These are phyloP conservation scores for Picathartes gymnocephalus DNA, from an alignment of 2,113 vertebrate genomes.

Conservation along the genomic window DNA sequence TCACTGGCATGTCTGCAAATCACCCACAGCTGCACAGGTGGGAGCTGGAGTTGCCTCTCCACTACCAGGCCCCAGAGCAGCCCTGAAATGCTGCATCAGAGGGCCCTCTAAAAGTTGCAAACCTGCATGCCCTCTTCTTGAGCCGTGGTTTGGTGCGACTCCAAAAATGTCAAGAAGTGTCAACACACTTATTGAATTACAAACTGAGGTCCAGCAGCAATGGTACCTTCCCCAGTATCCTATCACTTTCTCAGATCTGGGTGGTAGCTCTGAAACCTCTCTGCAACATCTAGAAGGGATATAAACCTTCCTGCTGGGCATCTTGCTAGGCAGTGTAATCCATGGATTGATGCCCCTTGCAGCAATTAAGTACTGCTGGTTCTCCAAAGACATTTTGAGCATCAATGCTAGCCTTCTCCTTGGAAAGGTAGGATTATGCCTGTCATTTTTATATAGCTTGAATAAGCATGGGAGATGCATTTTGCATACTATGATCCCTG, in stretches of 20 bases:
- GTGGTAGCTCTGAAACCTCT: background rate
- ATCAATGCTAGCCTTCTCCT: background rate
- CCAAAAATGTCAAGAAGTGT: background rate
- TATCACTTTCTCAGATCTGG: background rate
- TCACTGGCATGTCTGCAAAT: background rate
- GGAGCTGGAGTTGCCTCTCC: background rate
- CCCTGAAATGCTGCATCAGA: background rate
- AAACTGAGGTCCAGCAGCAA: background rate
- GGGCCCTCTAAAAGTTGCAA: background rate
- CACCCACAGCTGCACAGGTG: background rate
- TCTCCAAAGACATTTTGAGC: background rate
- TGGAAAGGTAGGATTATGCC: background rate
- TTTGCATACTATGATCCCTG: background rate
- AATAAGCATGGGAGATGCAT: background rate
- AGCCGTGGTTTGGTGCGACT: background rate
- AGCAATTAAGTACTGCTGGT: background rate
- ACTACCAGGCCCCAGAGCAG: background rate
- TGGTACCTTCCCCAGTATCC: background rate
- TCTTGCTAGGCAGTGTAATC: background rate
- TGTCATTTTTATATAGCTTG: background rate
- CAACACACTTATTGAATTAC: background rate
- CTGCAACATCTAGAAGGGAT: background rate
- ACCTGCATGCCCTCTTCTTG: background rate
- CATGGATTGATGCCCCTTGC: background rate
- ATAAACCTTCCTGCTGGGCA: background rate